Percentiles rank a stretch among this genome's conserved stretches.
phyloP scores from a whole-genome alignment of 2,113 vertebrate genomes.

The Ancistrus triradiatus region DNA sequence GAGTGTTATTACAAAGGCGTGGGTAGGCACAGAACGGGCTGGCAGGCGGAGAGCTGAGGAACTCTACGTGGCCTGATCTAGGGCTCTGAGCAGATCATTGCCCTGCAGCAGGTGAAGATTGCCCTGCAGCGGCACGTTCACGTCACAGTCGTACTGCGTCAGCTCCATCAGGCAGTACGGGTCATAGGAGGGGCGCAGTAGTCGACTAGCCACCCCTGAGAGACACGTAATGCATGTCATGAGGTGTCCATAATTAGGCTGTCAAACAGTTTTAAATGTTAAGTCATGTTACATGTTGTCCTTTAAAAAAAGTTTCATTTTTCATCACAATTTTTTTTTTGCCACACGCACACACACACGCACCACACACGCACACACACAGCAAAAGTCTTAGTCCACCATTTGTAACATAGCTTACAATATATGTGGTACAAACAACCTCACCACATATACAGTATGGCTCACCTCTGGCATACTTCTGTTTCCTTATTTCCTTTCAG shows the following conservation, averaged over 20 bases:
- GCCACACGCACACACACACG: too few relatives aligned
- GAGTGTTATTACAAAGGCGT: not conserved
- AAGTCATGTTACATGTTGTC: too few relatives aligned
- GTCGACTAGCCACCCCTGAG: conserved; percentile 78
- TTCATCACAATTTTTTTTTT: too few relatives aligned
- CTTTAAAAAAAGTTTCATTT: too few relatives aligned
- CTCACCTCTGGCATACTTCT: too few relatives aligned
- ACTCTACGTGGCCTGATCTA: conserved; percentile 87
- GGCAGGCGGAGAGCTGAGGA: conserved; percentile 9
- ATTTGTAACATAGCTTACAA: too few relatives aligned
- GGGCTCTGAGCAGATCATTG: conserved; percentile 85
- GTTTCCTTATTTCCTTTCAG: too few relatives aligned
- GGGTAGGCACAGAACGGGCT: conserved; percentile 2
- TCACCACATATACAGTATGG: too few relatives aligned
- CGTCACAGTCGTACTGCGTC: conserved; percentile 97
- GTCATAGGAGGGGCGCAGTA: conserved; percentile 83
- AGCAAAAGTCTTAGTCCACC: too few relatives aligned
- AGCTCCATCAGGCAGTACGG: conserved; percentile 82
- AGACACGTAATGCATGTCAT: not conserved
- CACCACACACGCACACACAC: too few relatives aligned
- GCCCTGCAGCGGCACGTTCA: conserved; percentile 87
- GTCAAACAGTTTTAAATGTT: not conserved
- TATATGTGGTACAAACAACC: too few relatives aligned
- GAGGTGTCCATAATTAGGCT: not conserved
- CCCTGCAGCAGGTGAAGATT: conserved; percentile 90